A percentile compares a stretch with the other conserved stretches of the same genome.
phyloP scores from a whole-genome alignment of 2,113 vertebrate species.

The Ploceus nigricollis region DNA sequence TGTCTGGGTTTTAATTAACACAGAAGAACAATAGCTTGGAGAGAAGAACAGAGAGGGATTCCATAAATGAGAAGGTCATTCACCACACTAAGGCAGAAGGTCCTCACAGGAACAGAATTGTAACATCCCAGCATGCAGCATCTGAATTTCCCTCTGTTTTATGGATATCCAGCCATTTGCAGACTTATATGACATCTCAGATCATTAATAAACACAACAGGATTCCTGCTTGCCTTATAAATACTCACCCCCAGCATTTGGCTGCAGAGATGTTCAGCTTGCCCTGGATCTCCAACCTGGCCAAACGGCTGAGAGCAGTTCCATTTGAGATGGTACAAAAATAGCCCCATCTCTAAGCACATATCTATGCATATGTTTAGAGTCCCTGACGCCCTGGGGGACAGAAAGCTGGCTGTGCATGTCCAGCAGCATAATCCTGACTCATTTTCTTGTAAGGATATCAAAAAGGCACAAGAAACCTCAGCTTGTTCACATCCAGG shows the following conservation, averaged over 20 bases:
- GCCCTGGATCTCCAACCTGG: background rate
- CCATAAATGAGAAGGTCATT: background rate
- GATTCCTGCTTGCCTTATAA: background rate
- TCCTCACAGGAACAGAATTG: background rate
- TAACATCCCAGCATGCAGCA: background rate
- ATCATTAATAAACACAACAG: background rate
- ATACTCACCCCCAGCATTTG: background rate
- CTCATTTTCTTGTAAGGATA: background rate
- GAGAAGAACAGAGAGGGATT: background rate
- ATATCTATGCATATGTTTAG: background rate
- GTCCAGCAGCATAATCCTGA: background rate
- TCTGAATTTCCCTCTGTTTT: background rate
- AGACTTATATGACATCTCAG: background rate
- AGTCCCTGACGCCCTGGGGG: background rate
- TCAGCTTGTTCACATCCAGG: background rate
- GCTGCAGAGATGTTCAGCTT: background rate
- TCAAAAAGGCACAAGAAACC: background rate
- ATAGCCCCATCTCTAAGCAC: background rate
- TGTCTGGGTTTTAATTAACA: slow-evolving; percentile 28
- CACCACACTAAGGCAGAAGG: background rate
- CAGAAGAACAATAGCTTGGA: background rate
- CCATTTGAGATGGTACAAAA: background rate
- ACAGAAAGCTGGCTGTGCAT: background rate
- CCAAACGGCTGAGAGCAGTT: background rate
- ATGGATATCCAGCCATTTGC: background rate